Conservation (phyloP, 2,888 invertebrate species). For the Diplazon laetatorius region DNA sequence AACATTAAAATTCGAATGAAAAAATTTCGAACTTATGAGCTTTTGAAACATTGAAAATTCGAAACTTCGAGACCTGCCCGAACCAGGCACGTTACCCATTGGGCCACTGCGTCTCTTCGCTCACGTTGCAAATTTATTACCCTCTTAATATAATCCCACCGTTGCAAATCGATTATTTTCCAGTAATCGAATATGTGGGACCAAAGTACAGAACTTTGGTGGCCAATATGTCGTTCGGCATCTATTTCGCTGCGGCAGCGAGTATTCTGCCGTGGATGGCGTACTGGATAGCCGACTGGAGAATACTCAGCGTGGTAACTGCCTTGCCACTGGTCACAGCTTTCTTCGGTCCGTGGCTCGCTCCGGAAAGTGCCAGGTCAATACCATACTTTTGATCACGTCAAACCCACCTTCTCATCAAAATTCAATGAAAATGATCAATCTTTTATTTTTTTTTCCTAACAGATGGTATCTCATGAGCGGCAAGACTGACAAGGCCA, state of each 20-base stretch:
- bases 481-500: slow-evolving; percentile 91
- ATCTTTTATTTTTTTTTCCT: too few species aligned
- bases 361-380: slow-evolving; percentile 91
- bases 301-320: slow-evolving; percentile 88
- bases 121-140: too few species aligned
- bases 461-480: slow-evolving; percentile 93
- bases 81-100: too few species aligned
- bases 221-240: slow-evolving; percentile 94
- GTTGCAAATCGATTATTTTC: slow-evolving; percentile 68
- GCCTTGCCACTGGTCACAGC: slow-evolving; percentile 90
- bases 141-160: too few species aligned
- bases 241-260: slow-evolving; percentile 93
- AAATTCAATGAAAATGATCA: too few species aligned
- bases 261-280: slow-evolving; percentile 93
- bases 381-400: too few species aligned
- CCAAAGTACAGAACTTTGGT: slow-evolving; percentile 95
- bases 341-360: slow-evolving; percentile 89
- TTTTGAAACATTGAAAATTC: too few species aligned
- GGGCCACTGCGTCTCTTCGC: too few species aligned
- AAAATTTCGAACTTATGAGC: too few species aligned
- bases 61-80: too few species aligned
- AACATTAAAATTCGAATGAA: too few species aligned
- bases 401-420: too few species aligned
- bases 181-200: slow-evolving; percentile 94
- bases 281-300: slow-evolving; percentile 91